These are phyloP conservation scores for Mythimna vitellina DNA, from an alignment of 2,888 invertebrate species.

Conservation along the genomic window DNA sequence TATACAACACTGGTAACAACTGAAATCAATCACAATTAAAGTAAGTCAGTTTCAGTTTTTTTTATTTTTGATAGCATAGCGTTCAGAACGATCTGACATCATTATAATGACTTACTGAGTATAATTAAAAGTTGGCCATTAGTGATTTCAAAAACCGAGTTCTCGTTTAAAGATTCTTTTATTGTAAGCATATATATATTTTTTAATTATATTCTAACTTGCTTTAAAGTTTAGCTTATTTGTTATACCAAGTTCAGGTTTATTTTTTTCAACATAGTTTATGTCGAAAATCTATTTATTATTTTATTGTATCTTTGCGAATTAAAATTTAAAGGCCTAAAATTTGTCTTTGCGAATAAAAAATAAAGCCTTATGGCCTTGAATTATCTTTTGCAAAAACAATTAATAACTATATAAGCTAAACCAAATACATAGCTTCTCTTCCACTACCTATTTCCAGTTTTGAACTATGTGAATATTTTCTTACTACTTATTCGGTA, in stretches of 20 bases:
- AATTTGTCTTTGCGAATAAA: no score
- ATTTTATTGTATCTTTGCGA: neutral
- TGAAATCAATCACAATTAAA: neutral
- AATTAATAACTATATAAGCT: no score
- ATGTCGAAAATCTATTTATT: neutral
- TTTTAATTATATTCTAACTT: neutral
- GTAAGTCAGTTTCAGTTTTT: neutral
- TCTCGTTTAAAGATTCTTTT: neutral
- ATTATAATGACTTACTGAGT: neutral
- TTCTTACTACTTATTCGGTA: no score
- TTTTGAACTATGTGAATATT: neutral
- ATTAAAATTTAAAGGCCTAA: no score
- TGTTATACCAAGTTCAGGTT: neutral
- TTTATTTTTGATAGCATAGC: neutral
- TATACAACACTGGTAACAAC: no score
- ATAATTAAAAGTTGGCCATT: constrained; percentile 14
- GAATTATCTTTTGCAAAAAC: no score
- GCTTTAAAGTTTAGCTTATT: no score
- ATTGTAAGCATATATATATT: neutral
- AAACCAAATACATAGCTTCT: neutral
- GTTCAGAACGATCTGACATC: neutral
- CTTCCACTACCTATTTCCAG: neutral
- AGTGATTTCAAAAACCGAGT: neutral
- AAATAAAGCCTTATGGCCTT: no score
- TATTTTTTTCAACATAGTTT: neutral